A percentile compares a stretch with the other conserved stretches of the same genome.
These are phyloP conservation scores for Macaria notata DNA, from an alignment of 2,888 invertebrate genomes.

Conservation along the genomic window DNA sequence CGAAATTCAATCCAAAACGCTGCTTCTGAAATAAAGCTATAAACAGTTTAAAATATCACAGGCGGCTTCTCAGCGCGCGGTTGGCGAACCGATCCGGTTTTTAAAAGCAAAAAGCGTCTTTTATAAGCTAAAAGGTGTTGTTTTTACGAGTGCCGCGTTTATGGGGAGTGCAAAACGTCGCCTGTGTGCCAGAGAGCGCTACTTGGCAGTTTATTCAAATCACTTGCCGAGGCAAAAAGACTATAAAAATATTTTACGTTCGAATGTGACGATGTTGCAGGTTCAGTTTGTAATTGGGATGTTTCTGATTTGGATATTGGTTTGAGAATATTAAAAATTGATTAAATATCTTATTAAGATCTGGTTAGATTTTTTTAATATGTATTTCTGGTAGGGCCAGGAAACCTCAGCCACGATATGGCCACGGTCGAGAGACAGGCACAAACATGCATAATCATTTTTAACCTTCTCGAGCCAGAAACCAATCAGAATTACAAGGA, in stretches of 20 bases:
- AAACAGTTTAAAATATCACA: conserved; percentile 33
- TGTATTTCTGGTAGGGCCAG: no score
- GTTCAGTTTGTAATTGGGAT: background rate
- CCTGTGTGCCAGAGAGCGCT: conserved; percentile 50
- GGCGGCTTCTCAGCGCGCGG: conserved; percentile 23
- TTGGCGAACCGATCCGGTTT: conserved; percentile 45
- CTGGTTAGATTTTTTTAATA: no score
- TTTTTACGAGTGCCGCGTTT: conserved; percentile 69
- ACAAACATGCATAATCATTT: no score
- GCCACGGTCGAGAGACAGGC: no score
- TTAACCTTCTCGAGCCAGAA: no score
- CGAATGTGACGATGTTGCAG: conserved; percentile 12
- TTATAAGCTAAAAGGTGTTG: conserved; percentile 67
- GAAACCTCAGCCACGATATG: no score
- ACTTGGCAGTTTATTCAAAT: conserved; percentile 74
- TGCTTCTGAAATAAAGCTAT: conserved; percentile 38
- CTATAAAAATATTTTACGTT: conserved; percentile 46
- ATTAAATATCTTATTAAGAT: no score
- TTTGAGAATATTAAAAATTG: no score
- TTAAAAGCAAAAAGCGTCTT: conserved; percentile 44
- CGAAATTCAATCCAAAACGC: conserved; percentile 23
- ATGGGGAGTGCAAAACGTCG: conserved; percentile 55
- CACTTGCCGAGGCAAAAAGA: conserved; percentile 51
- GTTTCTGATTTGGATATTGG: no score
- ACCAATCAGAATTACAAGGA: no score